Conservation (phyloP, 2,113 vertebrate genomes). For the Ptilonorhynchus violaceus region DNA sequence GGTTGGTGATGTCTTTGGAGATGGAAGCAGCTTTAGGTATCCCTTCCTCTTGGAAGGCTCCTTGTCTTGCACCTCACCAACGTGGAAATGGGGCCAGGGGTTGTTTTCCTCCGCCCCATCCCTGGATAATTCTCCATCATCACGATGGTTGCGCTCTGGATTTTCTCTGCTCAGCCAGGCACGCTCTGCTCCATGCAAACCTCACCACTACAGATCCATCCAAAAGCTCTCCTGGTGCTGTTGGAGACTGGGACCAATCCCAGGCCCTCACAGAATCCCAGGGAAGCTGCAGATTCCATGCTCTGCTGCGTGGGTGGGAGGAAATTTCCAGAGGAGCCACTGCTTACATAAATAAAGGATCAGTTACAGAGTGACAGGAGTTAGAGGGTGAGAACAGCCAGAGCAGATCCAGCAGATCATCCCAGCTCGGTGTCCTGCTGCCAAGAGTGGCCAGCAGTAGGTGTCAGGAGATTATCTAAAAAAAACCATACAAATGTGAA, state of each 20-base stretch:
- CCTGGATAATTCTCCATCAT: background rate
- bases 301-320: background rate
- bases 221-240: background rate
- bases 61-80: background rate
- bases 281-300: background rate
- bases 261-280: no score
- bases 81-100: fast-evolving
- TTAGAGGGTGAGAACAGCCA: background rate
- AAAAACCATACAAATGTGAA: background rate
- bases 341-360: background rate
- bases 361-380: background rate
- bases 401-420: background rate
- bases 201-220: background rate
- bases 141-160: fast-evolving
- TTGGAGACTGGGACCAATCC: background rate
- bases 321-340: background rate
- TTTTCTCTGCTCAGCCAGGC: background rate
- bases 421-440: background rate
- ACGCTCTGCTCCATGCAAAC: background rate
- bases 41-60: background rate
- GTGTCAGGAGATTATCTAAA: background rate
- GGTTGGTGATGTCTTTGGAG: background rate
- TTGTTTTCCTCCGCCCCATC: background rate
- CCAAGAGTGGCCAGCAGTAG: background rate
- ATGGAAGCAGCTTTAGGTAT: background rate